Base-by-base conservation (phyloP, 2,888 invertebrate genomes). In the Pristionchus fissidentatus region DNA sequence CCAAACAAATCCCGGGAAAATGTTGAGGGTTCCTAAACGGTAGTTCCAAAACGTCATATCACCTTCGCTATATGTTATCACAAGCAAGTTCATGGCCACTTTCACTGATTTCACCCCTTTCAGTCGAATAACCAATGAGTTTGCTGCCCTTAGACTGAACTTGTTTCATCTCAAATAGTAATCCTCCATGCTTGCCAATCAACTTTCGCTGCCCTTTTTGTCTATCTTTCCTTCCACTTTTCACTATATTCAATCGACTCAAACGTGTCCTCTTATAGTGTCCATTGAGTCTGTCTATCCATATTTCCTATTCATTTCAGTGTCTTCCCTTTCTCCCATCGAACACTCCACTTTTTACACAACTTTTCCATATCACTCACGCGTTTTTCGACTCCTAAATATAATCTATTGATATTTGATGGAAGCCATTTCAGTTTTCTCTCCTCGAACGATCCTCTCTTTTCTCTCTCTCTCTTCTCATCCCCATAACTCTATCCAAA, bases 191-290 rank as follows among this genome's bases (percentile, higher is more conserved):
- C 70, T 22, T 41, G 70, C 43, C 70, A 70, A 70, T 70, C 70
- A 70, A 49, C 19, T 49, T 49, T 19, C 49, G 10, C 49, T 49
- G 49, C 49, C 41, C 75, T 49, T 49, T 73, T 75, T 75, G 13
- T 0, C 32, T 49, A 49, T 49, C 29, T 29, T 49, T 38, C 70
- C 22, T 49, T 52, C 49, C 32, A 32, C 43, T n/a, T 43, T 70
- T 70, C 70, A 38, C n/a, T n/a, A n/a, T 41, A 26, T 62, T 15
- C 7, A 38, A 19, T 19, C 32, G 77, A 60, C 52, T 57, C 32
- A 41, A 77, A 77, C 75, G 52, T 77, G 75, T 77, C 75, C 75
- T 77, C 75, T 77, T 77, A 77, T 77, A 77, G 75, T 49, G 75
- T 77, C 75, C 70, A 70, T 70, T 70, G 38, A 43, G 41, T 79